A percentile compares a stretch with the other conserved stretches of the same genome.
Evolutionary conservation across 2,888 invertebrate genomes (phyloP).

Genomic region (Himalopsyche tibetana): DNA sequence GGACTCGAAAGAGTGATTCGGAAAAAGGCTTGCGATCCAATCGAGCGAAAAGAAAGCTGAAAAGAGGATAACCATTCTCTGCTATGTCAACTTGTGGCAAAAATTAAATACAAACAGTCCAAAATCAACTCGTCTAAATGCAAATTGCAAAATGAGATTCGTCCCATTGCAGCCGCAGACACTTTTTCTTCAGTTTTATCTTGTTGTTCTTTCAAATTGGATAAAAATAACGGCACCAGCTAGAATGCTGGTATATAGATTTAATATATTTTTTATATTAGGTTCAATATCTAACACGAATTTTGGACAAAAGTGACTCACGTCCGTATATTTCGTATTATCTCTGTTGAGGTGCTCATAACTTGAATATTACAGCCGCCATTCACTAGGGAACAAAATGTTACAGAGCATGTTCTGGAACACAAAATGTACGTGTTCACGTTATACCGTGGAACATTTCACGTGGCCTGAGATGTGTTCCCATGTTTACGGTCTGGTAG

Average conservation of each 20-base stretch:
- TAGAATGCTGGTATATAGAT: background rate
- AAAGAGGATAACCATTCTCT: background rate
- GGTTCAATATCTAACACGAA: too few relatives aligned
- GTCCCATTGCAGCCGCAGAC: conserved; percentile 11
- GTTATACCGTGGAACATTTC: too few relatives aligned
- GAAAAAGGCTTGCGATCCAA: background rate
- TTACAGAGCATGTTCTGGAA: too few relatives aligned
- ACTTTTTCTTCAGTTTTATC: background rate
- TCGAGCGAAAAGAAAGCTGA: conserved; percentile 14
- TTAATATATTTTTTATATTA: too few relatives aligned
- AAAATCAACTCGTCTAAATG: conserved; percentile 45
- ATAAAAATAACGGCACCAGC: conserved; percentile 4
- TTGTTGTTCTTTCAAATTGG: conserved; percentile 34
- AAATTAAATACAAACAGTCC: conserved; percentile 45
- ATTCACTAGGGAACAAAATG: too few relatives aligned
- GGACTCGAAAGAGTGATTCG: background rate
- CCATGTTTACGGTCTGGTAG: too few relatives aligned
- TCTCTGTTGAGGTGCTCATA: too few relatives aligned
- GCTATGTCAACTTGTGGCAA: conserved; percentile 26
- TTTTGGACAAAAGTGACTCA: too few relatives aligned
- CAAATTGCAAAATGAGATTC: conserved; percentile 25
- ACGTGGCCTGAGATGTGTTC: too few relatives aligned
- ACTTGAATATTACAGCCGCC: too few relatives aligned
- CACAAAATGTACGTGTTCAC: too few relatives aligned
- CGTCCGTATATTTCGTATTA: too few relatives aligned